phyloP scores from a whole-genome alignment of 2,888 invertebrate species.

The Rhagium mordax region DNA sequence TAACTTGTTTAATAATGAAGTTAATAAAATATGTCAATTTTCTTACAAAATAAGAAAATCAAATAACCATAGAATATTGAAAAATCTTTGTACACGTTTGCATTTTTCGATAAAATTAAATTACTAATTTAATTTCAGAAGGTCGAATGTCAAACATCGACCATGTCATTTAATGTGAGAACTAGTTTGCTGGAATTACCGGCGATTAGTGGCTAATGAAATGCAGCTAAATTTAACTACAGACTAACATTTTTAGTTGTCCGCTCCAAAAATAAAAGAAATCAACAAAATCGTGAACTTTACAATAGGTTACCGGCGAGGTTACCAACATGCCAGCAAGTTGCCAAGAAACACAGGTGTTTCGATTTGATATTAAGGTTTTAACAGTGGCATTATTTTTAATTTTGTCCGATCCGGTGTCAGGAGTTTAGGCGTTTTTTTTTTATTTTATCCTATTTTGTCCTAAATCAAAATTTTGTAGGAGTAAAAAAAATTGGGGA shows the following conservation, averaged over 20 bases:
- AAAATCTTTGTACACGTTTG: too few species aligned
- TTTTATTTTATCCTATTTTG: too few species aligned
- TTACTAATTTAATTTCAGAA: background rate
- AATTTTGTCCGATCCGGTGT: too few species aligned
- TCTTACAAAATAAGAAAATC: too few species aligned
- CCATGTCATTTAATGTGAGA: background rate
- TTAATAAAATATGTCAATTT: too few species aligned
- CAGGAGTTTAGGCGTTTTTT: too few species aligned
- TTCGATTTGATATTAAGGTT: background rate
- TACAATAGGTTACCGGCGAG: background rate
- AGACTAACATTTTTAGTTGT: slow-evolving; percentile 3
- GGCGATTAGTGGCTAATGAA: background rate
- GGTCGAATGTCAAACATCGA: background rate
- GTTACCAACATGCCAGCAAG: background rate
- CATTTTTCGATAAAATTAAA: too few species aligned
- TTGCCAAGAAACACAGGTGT: background rate
- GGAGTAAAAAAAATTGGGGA: too few species aligned
- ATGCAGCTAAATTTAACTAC: background rate
- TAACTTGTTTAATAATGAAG: too few species aligned
- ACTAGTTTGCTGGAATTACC: slow-evolving; percentile 11
- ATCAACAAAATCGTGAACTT: background rate
- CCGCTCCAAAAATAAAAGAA: slow-evolving; percentile 2
- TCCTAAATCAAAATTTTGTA: too few species aligned
- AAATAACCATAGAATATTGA: background rate
- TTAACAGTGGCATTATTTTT: too few species aligned